Conservation (phyloP, 1,140 invertebrate genomes). For the Caerostris darwini region DNA sequence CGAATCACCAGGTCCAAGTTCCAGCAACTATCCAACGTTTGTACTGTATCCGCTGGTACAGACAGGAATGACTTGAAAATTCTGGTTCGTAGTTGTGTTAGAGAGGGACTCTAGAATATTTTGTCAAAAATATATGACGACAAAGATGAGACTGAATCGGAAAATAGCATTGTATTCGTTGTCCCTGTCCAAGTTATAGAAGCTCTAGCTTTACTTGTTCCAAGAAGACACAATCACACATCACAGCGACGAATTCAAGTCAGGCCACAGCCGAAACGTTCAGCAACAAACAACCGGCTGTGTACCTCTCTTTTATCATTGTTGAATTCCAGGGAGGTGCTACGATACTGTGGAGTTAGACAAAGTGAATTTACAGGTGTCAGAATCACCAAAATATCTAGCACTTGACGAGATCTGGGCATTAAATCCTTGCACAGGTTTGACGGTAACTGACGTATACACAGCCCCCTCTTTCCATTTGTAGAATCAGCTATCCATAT, state of each 20-base stretch:
- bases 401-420: neutral
- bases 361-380: neutral
- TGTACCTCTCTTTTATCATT: too few species aligned
- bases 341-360: too few species aligned
- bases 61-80: neutral
- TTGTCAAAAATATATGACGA: neutral
- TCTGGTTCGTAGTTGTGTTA: neutral
- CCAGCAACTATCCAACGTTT: neutral
- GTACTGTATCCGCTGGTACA: too few species aligned
- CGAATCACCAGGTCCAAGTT: neutral
- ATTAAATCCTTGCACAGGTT: neutral
- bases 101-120: neutral
- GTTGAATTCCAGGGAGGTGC: too few species aligned
- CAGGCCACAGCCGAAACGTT: neutral
- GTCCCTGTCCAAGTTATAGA: neutral
- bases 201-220: neutral
- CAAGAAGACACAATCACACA: neutral
- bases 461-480: too few species aligned
- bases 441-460: neutral
- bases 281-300: too few species aligned
- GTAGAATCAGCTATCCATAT: too few species aligned
- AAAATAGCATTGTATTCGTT: neutral
- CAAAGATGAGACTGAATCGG: neutral
- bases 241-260: neutral
- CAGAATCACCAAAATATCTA: neutral